Evolutionary conservation across 2,113 vertebrate genomes (phyloP), one percentile per base, ranked within the genome.

Genomic region (Tor tambroides): DNA sequence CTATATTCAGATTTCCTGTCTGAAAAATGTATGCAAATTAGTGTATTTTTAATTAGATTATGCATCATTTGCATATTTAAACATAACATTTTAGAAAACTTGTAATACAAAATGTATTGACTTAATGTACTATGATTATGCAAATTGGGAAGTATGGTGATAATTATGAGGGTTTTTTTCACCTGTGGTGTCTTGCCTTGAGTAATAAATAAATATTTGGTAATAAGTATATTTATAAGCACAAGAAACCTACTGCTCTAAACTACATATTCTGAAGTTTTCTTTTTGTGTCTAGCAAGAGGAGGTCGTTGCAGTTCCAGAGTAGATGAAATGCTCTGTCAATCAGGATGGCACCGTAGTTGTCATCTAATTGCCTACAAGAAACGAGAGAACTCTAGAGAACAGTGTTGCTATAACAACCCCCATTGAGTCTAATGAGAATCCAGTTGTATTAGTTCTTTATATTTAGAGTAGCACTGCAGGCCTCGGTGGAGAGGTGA

Each of bases 361-460:
- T 80, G 85, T 84, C 46, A 65, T 72, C 77, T 85, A 89, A 89
- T 87, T 89, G 85, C 82, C 82, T 69, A 81, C 67, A 81, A 81
- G 67, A 87, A 84, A 81, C 6, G 71, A 87, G 85, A 75, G 71
- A 84, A 87, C 85, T 46, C 88, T 84, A 82, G 83, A 89, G 85
- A 83, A 30, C 71, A 69, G 51, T 65, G 61, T 75, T 77, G 72
- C 86, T 87, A 74, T 83, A 78, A 78, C 86, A 77, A 77, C 86
- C 80, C 72, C 59, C 80, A 87, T 43, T 75, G 75, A 28, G 83
- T 79, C 82, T 78, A 80, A 84, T 56, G 82, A 80, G 76, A 85
- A 88, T 80, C 82, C 82, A 80, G 83, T 85, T 72, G 63, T 87
- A 69, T 85, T 85, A 85, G 75, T 72, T 80, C 54, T 85, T 84